Percentiles rank a stretch among this genome's conserved stretches.
phyloP scores from a whole-genome alignment of 2,888 invertebrate species.

The Drosophila atripex region DNA sequence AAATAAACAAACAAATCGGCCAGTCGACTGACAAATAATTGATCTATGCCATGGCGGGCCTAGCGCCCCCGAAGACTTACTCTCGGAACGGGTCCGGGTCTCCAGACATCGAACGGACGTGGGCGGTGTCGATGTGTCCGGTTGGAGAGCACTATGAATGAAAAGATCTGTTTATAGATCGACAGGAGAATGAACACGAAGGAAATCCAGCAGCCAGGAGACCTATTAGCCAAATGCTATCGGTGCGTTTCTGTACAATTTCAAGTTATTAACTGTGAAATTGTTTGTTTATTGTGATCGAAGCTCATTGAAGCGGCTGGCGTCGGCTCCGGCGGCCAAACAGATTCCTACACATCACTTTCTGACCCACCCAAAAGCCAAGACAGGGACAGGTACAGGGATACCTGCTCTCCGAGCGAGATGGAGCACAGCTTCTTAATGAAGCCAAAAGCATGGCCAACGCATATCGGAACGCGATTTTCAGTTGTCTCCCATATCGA shows the following conservation, averaged over 20 bases:
- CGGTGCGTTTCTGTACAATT: constrained; percentile 55
- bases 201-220: not conserved
- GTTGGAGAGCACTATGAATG: constrained; percentile 51
- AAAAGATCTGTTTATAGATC: constrained; percentile 51
- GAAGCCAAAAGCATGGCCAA: constrained; percentile 41
- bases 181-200: not conserved
- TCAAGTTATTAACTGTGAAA: constrained; percentile 71
- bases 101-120: constrained; percentile 9
- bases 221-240: constrained; percentile 16
- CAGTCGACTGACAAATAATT: constrained; percentile 65
- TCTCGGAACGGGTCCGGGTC: not conserved
- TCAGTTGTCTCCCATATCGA: constrained; percentile 33
- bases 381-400: not conserved
- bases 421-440: constrained; percentile 21
- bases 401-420: constrained; percentile 6
- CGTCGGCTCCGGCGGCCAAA: constrained; percentile 25
- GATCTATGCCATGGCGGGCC: constrained; percentile 61
- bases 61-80: constrained; percentile 15
- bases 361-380: constrained; percentile 9
- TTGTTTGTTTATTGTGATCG: constrained; percentile 67
- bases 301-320: constrained; percentile 47
- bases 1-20: constrained; percentile 71
- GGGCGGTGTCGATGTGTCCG: constrained; percentile 29
- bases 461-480: constrained; percentile 34
- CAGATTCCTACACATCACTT: constrained; percentile 19